phyloP scores from a whole-genome alignment of 2,797 vertebrate genomes.

The Halcyon chelicuti region DNA sequence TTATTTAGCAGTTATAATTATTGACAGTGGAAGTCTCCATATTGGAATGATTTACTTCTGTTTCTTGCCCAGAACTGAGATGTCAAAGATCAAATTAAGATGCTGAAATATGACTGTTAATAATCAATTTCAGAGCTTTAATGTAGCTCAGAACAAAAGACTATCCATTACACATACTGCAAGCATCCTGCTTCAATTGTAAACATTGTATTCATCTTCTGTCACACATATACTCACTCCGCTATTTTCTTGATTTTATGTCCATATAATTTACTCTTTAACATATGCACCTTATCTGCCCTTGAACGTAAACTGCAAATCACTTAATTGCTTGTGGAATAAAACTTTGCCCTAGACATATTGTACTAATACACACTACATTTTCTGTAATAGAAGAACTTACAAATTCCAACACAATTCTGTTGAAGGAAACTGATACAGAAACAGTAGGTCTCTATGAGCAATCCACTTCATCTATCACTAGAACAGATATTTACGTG shows the following conservation, averaged over 20 bases:
- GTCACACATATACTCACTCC: not conserved
- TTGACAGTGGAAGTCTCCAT: not conserved
- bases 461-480: not conserved
- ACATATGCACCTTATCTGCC: not conserved
- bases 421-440: not conserved
- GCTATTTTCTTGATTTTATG: not conserved
- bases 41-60: not conserved
- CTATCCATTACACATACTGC: not conserved
- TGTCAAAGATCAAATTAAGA: slow-evolving; percentile 30
- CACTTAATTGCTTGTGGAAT: not conserved
- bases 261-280: not conserved
- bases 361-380: not conserved
- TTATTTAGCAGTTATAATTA: not conserved
- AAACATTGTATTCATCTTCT: not conserved
- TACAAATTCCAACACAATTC: not conserved
- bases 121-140: not conserved
- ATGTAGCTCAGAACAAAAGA: not conserved
- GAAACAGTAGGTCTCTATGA: not conserved
- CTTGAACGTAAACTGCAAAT: not conserved
- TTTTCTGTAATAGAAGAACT: not conserved
- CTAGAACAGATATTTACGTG: not conserved
- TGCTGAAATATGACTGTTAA: not conserved
- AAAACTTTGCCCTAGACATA: not conserved
- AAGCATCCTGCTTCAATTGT: not conserved
- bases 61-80: not conserved